These are phyloP conservation scores for Chrysotoxum bicinctum DNA, from an alignment of 2,888 invertebrate species.

Conservation along the genomic window DNA sequence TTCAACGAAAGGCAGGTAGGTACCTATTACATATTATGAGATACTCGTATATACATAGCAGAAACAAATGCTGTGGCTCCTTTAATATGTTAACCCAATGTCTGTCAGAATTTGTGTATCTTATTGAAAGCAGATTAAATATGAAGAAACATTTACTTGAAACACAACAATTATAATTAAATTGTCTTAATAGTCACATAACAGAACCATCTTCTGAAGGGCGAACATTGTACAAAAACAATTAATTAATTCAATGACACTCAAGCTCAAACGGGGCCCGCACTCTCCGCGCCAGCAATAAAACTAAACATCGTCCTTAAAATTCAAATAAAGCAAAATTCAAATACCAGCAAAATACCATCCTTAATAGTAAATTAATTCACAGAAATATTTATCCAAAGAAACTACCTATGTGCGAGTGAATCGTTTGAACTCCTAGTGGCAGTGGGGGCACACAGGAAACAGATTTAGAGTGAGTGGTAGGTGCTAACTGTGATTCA, in stretches of 20 bases:
- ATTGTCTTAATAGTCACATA: background rate
- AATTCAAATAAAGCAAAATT: slow-evolving; percentile 59
- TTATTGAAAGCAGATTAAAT: too few species aligned
- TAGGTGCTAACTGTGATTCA: slow-evolving; percentile 57
- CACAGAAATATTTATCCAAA: slow-evolving; percentile 11
- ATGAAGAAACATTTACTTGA: background rate
- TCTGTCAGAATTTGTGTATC: too few species aligned
- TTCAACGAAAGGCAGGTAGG: too few species aligned
- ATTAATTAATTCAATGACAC: slow-evolving; percentile 19
- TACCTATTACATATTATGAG: too few species aligned
- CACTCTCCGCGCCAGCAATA: background rate
- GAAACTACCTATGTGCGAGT: background rate
- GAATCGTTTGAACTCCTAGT: background rate
- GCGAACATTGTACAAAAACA: background rate
- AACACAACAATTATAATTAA: background rate
- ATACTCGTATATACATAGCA: too few species aligned
- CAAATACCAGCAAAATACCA: slow-evolving; percentile 38
- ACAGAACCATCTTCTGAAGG: background rate
- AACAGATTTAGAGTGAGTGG: background rate
- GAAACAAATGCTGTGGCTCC: too few species aligned
- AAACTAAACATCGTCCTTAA: slow-evolving; percentile 36
- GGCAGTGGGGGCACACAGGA: background rate
- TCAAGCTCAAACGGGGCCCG: too few species aligned
- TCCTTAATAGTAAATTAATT: slow-evolving; percentile 54
- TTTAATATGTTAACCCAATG: too few species aligned